Conservation (phyloP, 1,140 invertebrate genomes). For the Meteorus sp. region DNA sequence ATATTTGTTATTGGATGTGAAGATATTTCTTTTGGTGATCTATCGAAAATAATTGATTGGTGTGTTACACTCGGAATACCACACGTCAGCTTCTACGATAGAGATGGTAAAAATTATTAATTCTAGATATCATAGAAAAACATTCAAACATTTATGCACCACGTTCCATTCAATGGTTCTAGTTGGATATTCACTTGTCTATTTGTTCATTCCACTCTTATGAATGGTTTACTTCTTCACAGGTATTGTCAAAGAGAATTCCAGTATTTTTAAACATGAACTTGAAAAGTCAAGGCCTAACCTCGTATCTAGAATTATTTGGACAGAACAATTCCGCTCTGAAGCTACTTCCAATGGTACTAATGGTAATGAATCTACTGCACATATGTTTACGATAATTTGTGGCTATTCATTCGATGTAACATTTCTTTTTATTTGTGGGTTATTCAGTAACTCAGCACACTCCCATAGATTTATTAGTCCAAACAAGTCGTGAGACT, state of each 20-base stretch:
- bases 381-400: not conserved
- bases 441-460: not conserved
- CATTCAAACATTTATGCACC: too few species aligned
- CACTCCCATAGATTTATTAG: too few species aligned
- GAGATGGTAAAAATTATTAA: constrained; percentile 62
- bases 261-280: constrained; percentile 60
- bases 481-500: too few species aligned
- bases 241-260: constrained; percentile 63
- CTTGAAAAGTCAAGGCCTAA: constrained; percentile 59
- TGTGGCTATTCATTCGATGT: not conserved
- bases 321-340: constrained; percentile 53
- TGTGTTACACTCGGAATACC: constrained; percentile 65
- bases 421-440: not conserved
- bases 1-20: constrained; percentile 59
- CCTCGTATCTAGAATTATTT: constrained; percentile 56
- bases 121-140: too few species aligned
- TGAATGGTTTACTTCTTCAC: constrained; percentile 26
- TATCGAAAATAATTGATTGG: constrained; percentile 68
- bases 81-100: constrained; percentile 71
- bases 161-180: too few species aligned
- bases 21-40: constrained; percentile 54
- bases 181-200: constrained; percentile 3
- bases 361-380: constrained; percentile 44
- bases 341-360: constrained; percentile 62
- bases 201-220: constrained; percentile 20